Base-by-base conservation (phyloP, 2,113 vertebrate species). In the Ornithorhynchus anatinus region DNA sequence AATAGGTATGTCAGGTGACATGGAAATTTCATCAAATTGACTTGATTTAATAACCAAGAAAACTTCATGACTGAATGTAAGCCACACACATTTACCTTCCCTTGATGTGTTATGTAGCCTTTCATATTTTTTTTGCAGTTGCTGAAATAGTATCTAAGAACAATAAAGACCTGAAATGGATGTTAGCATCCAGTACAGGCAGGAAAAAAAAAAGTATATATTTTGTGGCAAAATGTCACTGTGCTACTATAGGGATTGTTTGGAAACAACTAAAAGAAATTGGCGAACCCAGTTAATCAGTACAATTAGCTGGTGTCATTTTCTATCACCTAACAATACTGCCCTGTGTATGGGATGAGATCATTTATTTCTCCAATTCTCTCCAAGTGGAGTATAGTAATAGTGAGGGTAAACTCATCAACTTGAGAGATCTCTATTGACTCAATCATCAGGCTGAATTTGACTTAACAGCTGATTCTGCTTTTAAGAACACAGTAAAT, bases 381-480 rank as follows among this genome's bases (percentile, higher is more conserved):
- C 33, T 58, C 44, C 40, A 53, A 69, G 31, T 65, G 25, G 79
- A 53, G 69, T 47, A 57, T 78, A 76, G 47, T 39, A 37, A 64
- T 52, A 50, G 13, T 60, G 51, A 67, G 42, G 69, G 53, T 20
- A 52, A 78, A 52, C 54, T 36, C 38, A 22, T 76, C 59, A 69
- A 47, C 75, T 61, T n/a, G 3, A 82, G 76, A 85, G 22, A 74
- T 73, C 27, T 68, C 70, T 75, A 32, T 59, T 84, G 72, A 61
- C 74, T 58, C 84, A 66, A 15, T 75, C 81, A 78, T 78, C 77
- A 74, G 53, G 48, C 71, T 70, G 60, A 68, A 37, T 32, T 10
- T 11, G 64, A 76, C 65, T 58, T 70, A 72, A 59, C 81, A 88
- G 86, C 69, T 87, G 79, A 86, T 90, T 83, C 84, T 89, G 58